Percentiles rank a stretch among this genome's conserved stretches.
phyloP scores from a whole-genome alignment of 2,888 invertebrate genomes.

The Labia minor region DNA sequence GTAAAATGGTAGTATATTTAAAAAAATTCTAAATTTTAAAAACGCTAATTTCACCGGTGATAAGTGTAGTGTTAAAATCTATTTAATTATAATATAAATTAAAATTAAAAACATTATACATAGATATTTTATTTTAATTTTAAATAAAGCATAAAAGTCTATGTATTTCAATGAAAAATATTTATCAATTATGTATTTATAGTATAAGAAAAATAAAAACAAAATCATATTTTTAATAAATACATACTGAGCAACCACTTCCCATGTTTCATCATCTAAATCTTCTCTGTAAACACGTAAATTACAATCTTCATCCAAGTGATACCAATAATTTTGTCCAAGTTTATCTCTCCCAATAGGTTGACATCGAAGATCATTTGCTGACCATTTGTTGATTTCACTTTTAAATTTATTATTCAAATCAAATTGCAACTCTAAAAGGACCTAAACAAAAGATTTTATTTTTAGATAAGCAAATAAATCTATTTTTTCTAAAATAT shows the following conservation, averaged over 20 bases:
- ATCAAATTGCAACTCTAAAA: conserved; percentile 92
- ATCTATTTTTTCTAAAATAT: too few relatives aligned
- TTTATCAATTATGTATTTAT: too few relatives aligned
- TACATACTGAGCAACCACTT: conserved; percentile 72
- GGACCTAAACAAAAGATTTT: conserved; percentile 54
- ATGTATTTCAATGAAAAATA: not conserved
- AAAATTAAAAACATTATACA: not conserved
- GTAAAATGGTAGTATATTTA: too few relatives aligned
- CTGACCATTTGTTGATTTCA: conserved; percentile 65
- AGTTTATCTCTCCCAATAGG: conserved; percentile 85
- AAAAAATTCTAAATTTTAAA: too few relatives aligned
- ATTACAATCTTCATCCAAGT: conserved; percentile 78
- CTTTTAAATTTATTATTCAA: conserved; percentile 85
- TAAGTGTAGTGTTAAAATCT: too few relatives aligned
- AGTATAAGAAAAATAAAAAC: too few relatives aligned
- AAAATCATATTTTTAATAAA: not conserved
- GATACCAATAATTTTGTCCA: conserved; percentile 90
- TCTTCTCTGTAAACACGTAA: conserved; percentile 90
- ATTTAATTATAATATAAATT: conserved; percentile 3
- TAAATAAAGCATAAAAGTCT: not conserved
- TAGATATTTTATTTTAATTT: conserved; percentile 13
- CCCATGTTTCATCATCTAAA: conserved; percentile 92
- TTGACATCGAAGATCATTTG: conserved; percentile 69
- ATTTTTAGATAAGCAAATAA: conserved; percentile 27
- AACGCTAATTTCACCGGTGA: too few relatives aligned